A percentile compares a stretch with the other conserved stretches of the same genome.
Conservation (phyloP, 1,140 invertebrate genomes). For the Lerema accius region DNA sequence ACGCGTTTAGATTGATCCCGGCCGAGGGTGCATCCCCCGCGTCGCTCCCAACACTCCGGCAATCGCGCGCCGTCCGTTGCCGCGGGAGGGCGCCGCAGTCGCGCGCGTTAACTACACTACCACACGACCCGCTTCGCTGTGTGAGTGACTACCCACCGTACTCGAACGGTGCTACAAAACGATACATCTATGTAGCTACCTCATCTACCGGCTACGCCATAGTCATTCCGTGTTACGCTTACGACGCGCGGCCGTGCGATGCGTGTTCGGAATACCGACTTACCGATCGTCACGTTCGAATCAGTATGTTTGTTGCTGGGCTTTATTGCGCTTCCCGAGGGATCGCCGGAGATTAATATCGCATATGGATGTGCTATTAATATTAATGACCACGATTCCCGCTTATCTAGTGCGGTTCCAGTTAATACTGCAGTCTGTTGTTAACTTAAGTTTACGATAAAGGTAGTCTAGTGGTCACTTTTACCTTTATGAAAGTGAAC, state of each 20-base stretch:
- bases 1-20: slow-evolving; percentile 68
- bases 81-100: slow-evolving; percentile 66
- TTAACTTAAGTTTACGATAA: neutral
- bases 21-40: slow-evolving; percentile 64
- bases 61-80: slow-evolving; percentile 74
- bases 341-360: slow-evolving; percentile 55
- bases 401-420: slow-evolving; percentile 40
- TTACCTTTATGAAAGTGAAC: neutral
- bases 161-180: neutral
- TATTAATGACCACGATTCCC: slow-evolving; percentile 39
- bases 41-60: slow-evolving; percentile 49
- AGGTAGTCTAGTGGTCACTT: neutral
- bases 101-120: no score
- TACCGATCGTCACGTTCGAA: slow-evolving; percentile 50
- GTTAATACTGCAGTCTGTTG: neutral
- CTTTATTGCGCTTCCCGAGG: slow-evolving; percentile 60
- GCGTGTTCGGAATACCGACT: slow-evolving; percentile 58
- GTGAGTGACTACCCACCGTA: slow-evolving; percentile 49
- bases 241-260: slow-evolving; percentile 48
- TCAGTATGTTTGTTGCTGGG: slow-evolving; percentile 62
- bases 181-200: neutral
- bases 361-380: slow-evolving; percentile 46
- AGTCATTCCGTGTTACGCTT: slow-evolving; percentile 26
- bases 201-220: no score
- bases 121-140: slow-evolving; percentile 49